phyloP scores from a whole-genome alignment of 1,140 invertebrate species.

The Brachionus rubens region DNA sequence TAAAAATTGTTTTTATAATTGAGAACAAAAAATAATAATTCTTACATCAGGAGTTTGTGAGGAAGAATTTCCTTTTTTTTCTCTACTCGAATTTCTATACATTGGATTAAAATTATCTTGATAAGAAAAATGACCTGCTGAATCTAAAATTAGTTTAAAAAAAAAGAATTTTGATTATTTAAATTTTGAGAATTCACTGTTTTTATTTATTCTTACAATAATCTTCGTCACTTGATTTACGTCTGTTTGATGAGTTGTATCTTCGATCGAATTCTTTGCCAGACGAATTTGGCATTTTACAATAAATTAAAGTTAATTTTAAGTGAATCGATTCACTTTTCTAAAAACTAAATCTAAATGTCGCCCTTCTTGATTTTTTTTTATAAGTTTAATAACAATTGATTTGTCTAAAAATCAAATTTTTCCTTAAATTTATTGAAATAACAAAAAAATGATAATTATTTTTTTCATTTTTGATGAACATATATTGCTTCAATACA shows the following conservation, averaged over 20 bases:
- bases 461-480: no score
- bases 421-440: no score
- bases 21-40: no score
- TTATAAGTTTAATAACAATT: no score
- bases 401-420: no score
- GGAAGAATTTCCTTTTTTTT: background rate
- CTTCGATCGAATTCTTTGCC: slow-evolving; percentile 32
- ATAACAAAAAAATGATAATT: no score
- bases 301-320: background rate
- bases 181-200: background rate
- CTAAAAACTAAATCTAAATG: no score
- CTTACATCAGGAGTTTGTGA: background rate
- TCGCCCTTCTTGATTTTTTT: no score
- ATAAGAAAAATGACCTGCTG: background rate
- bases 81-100: slow-evolving; percentile 29
- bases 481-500: no score
- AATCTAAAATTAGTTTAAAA: background rate
- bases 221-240: slow-evolving; percentile 44
- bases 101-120: background rate
- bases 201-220: slow-evolving; percentile 4
- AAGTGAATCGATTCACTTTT: no score
- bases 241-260: slow-evolving; percentile 30
- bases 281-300: slow-evolving; percentile 38
- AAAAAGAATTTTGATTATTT: background rate
- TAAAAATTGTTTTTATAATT: background rate